phyloP scores from a whole-genome alignment of 2,888 invertebrate genomes.

The Harpagoxenus sublaevis region DNA sequence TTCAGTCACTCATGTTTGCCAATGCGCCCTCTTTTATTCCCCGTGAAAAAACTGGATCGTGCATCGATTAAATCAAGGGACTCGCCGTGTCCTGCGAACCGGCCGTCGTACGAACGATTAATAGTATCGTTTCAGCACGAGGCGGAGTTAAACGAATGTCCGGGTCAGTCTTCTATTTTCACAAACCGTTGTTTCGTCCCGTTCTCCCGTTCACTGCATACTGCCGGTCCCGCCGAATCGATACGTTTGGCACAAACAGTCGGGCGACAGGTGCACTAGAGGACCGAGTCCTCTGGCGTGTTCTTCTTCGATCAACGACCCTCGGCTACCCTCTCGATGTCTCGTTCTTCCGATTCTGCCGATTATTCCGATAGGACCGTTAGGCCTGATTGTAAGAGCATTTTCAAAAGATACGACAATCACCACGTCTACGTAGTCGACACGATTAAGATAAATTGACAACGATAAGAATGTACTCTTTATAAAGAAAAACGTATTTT shows the following conservation, averaged over 20 bases:
- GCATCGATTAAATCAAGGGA: background rate
- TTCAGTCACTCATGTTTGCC: background rate
- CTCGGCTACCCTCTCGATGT: background rate
- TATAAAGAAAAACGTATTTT: background rate
- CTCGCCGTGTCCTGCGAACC: background rate
- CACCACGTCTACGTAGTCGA: background rate
- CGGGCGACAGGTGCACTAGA: conserved; percentile 54
- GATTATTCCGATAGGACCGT: conserved; percentile 1
- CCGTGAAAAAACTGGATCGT: background rate
- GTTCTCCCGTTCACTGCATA: conserved; percentile 47
- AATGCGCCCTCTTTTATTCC: background rate
- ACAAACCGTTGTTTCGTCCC: conserved; percentile 41
- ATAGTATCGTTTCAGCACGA: background rate
- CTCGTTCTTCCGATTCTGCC: conserved; percentile 1
- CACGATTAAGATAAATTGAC: conserved; percentile 10
- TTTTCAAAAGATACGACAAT: background rate
- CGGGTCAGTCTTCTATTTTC: conserved; percentile 27
- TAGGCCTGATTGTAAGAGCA: background rate
- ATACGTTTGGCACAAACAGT: conserved; percentile 61
- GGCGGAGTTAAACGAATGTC: conserved; percentile 17
- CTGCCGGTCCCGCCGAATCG: conserved; percentile 60
- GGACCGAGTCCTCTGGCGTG: conserved; percentile 16
- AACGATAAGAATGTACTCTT: background rate
- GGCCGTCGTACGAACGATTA: background rate
- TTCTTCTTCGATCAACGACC: conserved; percentile 16